Evolutionary conservation across 30 jellyfish, hydroid and myxozoan species (phyloP), one percentile per base, ranked within the genome.

Genomic region (Mastigias papua): DNA sequence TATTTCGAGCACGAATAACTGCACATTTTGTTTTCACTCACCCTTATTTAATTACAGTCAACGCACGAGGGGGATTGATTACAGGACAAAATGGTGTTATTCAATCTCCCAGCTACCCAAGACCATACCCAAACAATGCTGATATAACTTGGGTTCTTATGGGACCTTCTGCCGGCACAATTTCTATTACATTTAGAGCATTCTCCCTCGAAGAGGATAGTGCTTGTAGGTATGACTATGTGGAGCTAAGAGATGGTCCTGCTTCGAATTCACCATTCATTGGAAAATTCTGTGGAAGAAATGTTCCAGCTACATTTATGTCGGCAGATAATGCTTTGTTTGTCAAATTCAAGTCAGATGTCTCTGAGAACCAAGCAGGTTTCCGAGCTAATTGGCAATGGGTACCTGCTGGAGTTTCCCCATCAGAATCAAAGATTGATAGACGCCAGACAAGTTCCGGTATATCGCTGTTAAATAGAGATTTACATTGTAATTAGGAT

Each of bases 281-380:
- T 29, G 96, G 95, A 28, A 81, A 76, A 70, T 80, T 92, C 72
- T 92, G 98, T 58, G 98, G 98, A 25, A 22, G 69, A 16, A 80
- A 69, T n/a, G n/a, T 80, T 11, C 96, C 93, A 6, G 85, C 88
- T 22, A 84, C 96, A 63, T 76, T 48, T 49, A 63, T 87, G 0
- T 82, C 97, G 1, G 88, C 91, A 21, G 81, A 76, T 73, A 90
- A 90, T 57, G 72, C 90, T 13, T 74, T 90, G 30, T 90, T 89
- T 86, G 86, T 90, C 72, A 42, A 66, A 27, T 90, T 90, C 84
- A 62, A 42, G 80, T 33, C 91, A 15, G 97, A 90, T 54, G 73
- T 48, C 19, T 68, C 92, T 20, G 87, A 69, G 42, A 68, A 60
- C 30, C 82, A 73, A 9, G 25, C 64, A 48, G 97, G 97, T 9